Conservation (phyloP, 2,113 vertebrate genomes). For the Ophthalmolycus amberensis region DNA sequence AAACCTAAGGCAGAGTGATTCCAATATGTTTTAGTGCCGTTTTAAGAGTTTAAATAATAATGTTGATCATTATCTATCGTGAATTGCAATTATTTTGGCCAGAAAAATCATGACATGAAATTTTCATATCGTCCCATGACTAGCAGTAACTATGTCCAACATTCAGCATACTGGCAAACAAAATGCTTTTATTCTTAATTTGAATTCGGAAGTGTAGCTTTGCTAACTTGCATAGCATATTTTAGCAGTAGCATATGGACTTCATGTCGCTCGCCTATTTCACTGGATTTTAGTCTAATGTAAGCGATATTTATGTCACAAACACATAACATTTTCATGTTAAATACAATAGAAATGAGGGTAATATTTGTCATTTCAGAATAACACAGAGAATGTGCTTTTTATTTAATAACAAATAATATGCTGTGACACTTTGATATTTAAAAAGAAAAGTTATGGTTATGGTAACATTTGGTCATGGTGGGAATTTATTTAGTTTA, state of each 20-base stretch:
- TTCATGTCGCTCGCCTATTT: not conserved
- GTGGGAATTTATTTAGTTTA: not conserved
- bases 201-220: not conserved
- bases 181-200: not conserved
- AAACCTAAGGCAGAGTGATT: not conserved
- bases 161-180: not conserved
- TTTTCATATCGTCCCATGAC: not conserved
- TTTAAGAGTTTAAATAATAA: not conserved
- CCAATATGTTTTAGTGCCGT: not conserved
- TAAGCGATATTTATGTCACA: not conserved
- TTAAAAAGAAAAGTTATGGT: not conserved
- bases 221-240: not conserved
- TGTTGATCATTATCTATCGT: not conserved
- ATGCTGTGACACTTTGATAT: not conserved
- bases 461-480: not conserved
- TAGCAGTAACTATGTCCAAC: not conserved
- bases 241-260: not conserved
- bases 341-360: not conserved
- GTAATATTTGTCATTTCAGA: not conserved
- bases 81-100: not conserved
- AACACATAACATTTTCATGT: not conserved
- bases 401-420: not conserved
- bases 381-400: not conserved
- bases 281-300: not conserved
- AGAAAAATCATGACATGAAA: not conserved